phyloP scores from a whole-genome alignment of 2,797 vertebrate genomes.

The Leuciscus waleckii region DNA sequence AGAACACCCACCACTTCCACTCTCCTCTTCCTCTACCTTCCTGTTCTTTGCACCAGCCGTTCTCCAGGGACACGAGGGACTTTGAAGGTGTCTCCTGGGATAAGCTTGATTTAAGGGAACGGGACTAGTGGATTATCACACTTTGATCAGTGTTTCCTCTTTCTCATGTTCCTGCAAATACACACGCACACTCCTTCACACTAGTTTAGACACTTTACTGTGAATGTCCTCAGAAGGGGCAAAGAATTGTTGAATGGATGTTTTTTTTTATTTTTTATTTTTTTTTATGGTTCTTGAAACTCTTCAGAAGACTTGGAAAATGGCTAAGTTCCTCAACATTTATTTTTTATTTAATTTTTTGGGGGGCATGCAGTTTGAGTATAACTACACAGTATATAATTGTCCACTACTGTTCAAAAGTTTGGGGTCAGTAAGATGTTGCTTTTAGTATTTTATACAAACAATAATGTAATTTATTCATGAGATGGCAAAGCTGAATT shows the following conservation, averaged over 20 bases:
- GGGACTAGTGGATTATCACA: conserved; percentile 52
- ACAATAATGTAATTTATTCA: neutral
- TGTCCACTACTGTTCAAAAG: neutral
- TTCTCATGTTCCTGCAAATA: conserved; percentile 1
- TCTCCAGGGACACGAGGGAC: conserved; percentile 44
- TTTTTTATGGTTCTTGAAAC: neutral
- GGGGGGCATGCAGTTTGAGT: neutral
- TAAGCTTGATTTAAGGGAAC: conserved; percentile 39
- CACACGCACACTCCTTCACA: neutral
- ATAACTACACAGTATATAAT: neutral
- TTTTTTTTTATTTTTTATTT: neutral
- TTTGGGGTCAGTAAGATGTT: neutral
- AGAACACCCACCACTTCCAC: conserved; percentile 32
- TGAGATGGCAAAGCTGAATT: neutral
- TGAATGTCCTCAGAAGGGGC: neutral
- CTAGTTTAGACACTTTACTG: conserved; percentile 15
- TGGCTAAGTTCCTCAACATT: neutral
- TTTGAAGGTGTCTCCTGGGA: conserved; percentile 53
- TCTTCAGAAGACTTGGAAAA: neutral
- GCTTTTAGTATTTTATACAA: neutral
- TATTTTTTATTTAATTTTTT: too few species aligned
- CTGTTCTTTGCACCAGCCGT: conserved; percentile 26
- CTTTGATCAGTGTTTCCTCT: conserved; percentile 59
- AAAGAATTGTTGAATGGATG: neutral
- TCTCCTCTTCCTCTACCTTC: neutral